phyloP scores from a whole-genome alignment of 2,797 vertebrate species.

The Heliangelus exortis region DNA sequence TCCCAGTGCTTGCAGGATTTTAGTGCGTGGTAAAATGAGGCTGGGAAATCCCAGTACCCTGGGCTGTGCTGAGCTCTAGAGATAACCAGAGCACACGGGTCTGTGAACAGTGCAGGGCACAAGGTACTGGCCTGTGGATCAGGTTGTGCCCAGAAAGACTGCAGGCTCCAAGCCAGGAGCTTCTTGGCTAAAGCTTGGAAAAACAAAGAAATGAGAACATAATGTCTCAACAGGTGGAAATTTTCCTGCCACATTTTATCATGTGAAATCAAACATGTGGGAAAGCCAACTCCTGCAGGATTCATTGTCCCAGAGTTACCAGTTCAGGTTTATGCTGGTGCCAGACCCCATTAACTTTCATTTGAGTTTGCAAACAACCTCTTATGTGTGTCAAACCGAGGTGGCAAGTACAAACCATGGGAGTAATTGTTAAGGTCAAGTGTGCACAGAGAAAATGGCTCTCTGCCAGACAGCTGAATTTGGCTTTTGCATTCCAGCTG shows the following conservation, averaged over 20 bases:
- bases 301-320: not conserved
- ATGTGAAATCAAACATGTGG: not conserved
- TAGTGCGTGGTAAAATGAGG: not conserved
- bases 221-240: conserved; percentile 52
- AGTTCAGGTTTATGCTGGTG: not conserved
- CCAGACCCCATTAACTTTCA: conserved; percentile 31
- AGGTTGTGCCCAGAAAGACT: not conserved
- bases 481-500: conserved; percentile 36
- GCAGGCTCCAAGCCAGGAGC: not conserved
- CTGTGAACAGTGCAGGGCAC: rapidly evolving
- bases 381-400: not conserved
- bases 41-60: not conserved
- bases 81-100: not conserved
- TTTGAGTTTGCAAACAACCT: conserved; percentile 34
- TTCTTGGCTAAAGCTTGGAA: conserved; percentile 8
- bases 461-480: conserved; percentile 14
- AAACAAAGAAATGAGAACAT: conserved; percentile 52
- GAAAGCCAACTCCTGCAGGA: not conserved
- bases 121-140: not conserved
- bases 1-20: not conserved
- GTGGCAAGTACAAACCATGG: conserved; percentile 17
- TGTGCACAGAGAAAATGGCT: not conserved
- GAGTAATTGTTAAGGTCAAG: conserved; percentile 49
- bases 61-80: not conserved
- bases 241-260: conserved; percentile 53